Base-by-base conservation (phyloP, 2,888 invertebrate species). In the Automeris io region DNA sequence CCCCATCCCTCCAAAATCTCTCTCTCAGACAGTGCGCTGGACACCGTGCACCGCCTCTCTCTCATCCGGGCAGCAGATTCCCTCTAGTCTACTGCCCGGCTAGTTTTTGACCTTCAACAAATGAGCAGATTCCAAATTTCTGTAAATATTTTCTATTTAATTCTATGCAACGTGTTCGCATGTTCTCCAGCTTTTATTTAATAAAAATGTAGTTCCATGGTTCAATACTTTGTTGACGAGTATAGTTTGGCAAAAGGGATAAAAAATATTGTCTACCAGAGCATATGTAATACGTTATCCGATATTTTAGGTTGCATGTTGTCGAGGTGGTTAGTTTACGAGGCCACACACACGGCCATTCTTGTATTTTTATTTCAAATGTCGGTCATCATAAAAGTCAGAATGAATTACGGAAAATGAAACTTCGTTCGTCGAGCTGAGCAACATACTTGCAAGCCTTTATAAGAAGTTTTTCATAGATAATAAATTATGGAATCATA, bases 321-420 rank as follows among this genome's bases (percentile, higher is more conserved):
- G n/a, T 29, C 29, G 13, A 4, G 8, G 29, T 29, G 29, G 29
- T 29, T 29, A 29, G 43, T 64, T 68, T 63, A 68, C 43, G 64
- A 67, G 77, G 57, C 80, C 82, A 78, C 81, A 80, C 82, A 75
- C 67, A 63, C 49, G 29, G 29, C 29, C 39, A 69, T 49, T 42
- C 60, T 64, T 54, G 61, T 69, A 57, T 70, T 73, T 69, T 71
- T 69, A 71, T 73, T 76, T 70, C 61, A 63, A 70, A 75, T 64
- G 61, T 68, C 62, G 56, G 56, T 45, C 51, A 57, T 79, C 78
- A 67, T 79, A 81, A 82, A 80, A 55, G 76, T 75, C 78, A 61
- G 67, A 52, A 54, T 72, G 74, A 75, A 66, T 62, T 64, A 61
- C 58, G 63, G 48, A 31, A 8, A 29, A 29, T 29, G 24, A 31